Evolutionary conservation across 1,140 invertebrate genomes (phyloP), one percentile per base, ranked within the genome.

Genomic region (Pogonomyrmex barbatus): DNA sequence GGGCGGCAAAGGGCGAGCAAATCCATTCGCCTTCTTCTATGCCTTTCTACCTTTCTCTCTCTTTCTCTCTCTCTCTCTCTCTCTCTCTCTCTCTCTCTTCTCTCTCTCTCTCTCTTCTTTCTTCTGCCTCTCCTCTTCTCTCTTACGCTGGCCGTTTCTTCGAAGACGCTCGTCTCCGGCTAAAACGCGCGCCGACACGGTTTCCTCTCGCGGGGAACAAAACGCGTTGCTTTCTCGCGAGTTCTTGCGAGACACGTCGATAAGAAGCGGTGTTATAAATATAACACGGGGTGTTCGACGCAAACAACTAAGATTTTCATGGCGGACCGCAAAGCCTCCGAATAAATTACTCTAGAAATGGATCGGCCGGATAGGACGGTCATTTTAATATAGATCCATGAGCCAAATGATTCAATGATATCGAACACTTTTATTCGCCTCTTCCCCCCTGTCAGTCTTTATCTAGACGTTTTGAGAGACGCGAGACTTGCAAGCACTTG

Each of bases 111-210:
- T 30, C 42, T 50, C 33, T 54, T 50, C 14, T 36, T 65, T 1
- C 52, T 9, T 63, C 42, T 47, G 12, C 47, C 17, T 36, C 42
- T 42, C 10, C 8, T 17, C 42, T 47, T 56, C 24, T 60, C 2
- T 2, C 36, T 36, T 45, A n/a, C 71, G 42, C 73, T 58, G 71
- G 88, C 68, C 88, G 63, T 88, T 88, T 87, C 88, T 88, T 75
- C 89, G 88, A 90, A 88, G 87, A 60, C 33, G 54, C 79, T 47
- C 30, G 17, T 67, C 77, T 88, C 54, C 76, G 42, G 56, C 17
- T 65, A n/a, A 75, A 47, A 75, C 81, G 52, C 56, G 63, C 58
- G 56, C 33, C 36, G 71, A 52, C 68, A 33, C 12, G 36, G 42
- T 14, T 85, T 54, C 42, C 56, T 71, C 73, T 70, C 75, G 17